phyloP scores from a whole-genome alignment of 2,888 invertebrate genomes.

The Gryllus longicercus region DNA sequence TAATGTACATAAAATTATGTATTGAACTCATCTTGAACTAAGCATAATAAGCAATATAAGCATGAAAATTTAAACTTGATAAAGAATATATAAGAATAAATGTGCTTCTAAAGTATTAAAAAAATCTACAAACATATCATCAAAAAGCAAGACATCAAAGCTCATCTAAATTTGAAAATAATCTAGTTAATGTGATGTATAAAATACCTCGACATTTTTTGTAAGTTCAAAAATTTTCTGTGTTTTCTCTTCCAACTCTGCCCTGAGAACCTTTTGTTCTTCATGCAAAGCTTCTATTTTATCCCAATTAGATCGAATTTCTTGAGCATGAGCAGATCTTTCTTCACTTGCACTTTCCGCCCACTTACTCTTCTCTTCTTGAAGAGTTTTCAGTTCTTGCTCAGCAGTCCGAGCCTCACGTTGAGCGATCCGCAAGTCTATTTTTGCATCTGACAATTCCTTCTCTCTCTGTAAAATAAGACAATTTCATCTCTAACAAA shows the following conservation, averaged over 20 bases:
- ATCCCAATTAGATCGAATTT: slow-evolving; percentile 41
- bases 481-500: too few species aligned
- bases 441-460: slow-evolving; percentile 59
- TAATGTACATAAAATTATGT: too few species aligned
- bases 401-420: slow-evolving; percentile 61
- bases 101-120: too few species aligned
- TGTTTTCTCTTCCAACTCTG: slow-evolving; percentile 43
- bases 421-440: slow-evolving; percentile 60
- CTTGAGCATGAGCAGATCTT: slow-evolving; percentile 48
- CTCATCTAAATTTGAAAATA: neutral
- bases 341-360: slow-evolving; percentile 44
- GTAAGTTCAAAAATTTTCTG: neutral
- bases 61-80: too few species aligned
- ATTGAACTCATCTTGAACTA: too few species aligned
- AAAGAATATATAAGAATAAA: too few species aligned
- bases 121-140: too few species aligned
- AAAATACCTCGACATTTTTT: neutral
- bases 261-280: slow-evolving; percentile 44
- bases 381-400: slow-evolving; percentile 53
- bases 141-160: neutral
- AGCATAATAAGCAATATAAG: too few species aligned
- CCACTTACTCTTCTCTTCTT: slow-evolving; percentile 54
- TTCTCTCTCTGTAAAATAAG: slow-evolving; percentile 50
- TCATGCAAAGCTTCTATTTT: slow-evolving; percentile 37
- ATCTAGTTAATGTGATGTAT: too few species aligned